phyloP scores from a whole-genome alignment of 2,113 vertebrate species.

The Ornithorhynchus anatinus region DNA sequence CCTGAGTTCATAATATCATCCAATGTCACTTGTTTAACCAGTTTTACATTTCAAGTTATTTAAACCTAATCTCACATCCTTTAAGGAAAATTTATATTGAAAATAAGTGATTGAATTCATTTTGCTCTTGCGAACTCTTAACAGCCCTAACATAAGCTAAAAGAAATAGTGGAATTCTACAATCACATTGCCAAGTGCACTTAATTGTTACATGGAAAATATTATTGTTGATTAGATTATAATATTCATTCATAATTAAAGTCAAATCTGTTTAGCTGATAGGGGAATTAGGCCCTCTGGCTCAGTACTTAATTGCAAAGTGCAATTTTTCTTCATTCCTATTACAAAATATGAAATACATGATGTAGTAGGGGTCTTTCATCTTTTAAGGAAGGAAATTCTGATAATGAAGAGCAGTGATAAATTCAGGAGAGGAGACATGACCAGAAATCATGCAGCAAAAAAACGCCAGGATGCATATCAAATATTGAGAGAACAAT shows the following conservation, averaged over 20 bases:
- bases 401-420: neutral
- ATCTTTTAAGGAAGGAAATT: neutral
- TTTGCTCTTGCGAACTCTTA: neutral
- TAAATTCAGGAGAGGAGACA: neutral
- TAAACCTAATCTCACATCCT: constrained; percentile 8
- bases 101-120: neutral
- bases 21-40: neutral
- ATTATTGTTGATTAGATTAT: constrained; percentile 17
- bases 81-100: neutral
- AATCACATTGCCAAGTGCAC: constrained; percentile 17
- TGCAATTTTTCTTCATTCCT: too few relatives aligned
- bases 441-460: neutral
- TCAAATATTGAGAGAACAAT: neutral
- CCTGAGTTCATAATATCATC: neutral
- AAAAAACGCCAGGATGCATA: neutral
- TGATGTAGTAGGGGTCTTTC: too few relatives aligned
- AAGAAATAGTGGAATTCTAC: constrained; percentile 3
- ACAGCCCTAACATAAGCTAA: constrained; percentile 21
- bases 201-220: constrained; percentile 18
- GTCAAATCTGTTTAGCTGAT: constrained; percentile 21
- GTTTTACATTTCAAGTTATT: neutral
- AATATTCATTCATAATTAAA: constrained; percentile 38
- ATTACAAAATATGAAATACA: too few relatives aligned
- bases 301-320: constrained; percentile 8
- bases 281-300: constrained; percentile 36